A percentile compares a stretch with the other conserved stretches of the same genome.
These are phyloP conservation scores for Sebastes miniatus DNA, from an alignment of 2,797 vertebrate genomes.

Conservation along the genomic window DNA sequence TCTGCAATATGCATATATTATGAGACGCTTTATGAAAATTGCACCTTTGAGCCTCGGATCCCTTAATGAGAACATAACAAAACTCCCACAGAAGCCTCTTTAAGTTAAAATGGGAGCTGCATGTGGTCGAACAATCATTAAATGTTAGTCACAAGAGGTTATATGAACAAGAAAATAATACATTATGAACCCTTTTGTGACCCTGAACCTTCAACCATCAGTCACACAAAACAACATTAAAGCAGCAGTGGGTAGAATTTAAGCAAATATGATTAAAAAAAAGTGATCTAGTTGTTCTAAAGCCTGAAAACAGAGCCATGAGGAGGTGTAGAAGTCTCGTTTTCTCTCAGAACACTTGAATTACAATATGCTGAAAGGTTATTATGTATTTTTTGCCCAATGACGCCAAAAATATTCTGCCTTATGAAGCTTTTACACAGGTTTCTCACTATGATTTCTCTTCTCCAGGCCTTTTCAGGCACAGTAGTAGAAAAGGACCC, in stretches of 20 bases:
- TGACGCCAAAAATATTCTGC: too few species aligned
- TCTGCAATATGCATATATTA: not conserved
- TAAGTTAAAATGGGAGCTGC: slow-evolving; percentile 10
- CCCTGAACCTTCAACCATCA: not conserved
- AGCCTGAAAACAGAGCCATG: too few species aligned
- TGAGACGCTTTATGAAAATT: slow-evolving; percentile 4
- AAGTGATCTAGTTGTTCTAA: rapidly evolving
- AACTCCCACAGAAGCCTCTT: slow-evolving; percentile 34
- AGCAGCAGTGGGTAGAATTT: not conserved
- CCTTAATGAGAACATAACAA: slow-evolving; percentile 29
- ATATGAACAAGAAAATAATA: not conserved
- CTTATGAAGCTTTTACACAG: not conserved
- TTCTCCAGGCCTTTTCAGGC: slow-evolving; percentile 93
- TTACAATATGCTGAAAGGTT: too few species aligned
- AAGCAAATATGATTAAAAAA: too few species aligned
- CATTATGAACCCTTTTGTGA: not conserved
- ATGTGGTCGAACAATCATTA: slow-evolving; percentile 2
- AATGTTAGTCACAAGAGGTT: not conserved
- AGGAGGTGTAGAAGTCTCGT: too few species aligned
- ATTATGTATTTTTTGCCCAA: too few species aligned
- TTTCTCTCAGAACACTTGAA: too few species aligned
- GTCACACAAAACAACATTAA: not conserved
- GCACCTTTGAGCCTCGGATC: not conserved
- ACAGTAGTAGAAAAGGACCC: slow-evolving; percentile 95
- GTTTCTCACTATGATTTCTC: not conserved